Conservation (phyloP, 2,113 vertebrate genomes). For the Chaenogobius annularis region DNA sequence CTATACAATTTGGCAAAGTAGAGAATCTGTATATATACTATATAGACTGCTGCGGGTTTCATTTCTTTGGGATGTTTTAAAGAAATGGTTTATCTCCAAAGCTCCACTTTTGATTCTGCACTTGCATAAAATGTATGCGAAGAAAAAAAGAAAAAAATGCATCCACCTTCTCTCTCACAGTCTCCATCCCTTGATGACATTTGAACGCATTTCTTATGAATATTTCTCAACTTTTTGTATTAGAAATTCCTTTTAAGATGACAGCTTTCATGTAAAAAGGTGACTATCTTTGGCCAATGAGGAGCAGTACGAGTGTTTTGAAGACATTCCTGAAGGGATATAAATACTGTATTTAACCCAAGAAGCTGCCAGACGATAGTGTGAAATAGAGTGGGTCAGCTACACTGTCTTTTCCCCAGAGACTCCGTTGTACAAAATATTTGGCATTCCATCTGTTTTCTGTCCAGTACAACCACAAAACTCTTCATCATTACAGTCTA, state of each 20-base stretch:
- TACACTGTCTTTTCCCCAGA: slow-evolving; percentile 26
- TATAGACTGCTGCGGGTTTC: slow-evolving; percentile 6
- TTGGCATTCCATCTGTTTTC: slow-evolving; percentile 23
- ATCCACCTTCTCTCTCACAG: slow-evolving; percentile 22
- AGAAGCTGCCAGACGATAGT: slow-evolving; percentile 56
- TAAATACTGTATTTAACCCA: slow-evolving; percentile 69
- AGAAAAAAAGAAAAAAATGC: slow-evolving; percentile 9
- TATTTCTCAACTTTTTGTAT: slow-evolving; percentile 17
- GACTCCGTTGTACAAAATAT: not conserved
- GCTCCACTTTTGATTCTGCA: slow-evolving; percentile 20
- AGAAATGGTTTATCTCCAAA: slow-evolving; percentile 20
- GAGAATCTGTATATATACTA: too few species aligned
- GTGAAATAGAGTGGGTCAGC: slow-evolving; percentile 30
- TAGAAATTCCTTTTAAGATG: slow-evolving; percentile 22
- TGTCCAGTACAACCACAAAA: not conserved
- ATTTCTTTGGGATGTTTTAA: slow-evolving; percentile 41
- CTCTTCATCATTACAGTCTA: not conserved
- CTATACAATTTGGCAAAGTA: too few species aligned
- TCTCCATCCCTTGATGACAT: slow-evolving; percentile 22
- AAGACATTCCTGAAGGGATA: slow-evolving; percentile 72
- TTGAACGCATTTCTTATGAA: slow-evolving; percentile 22
- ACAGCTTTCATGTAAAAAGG: slow-evolving; percentile 33
- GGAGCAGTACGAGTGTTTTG: slow-evolving; percentile 51
- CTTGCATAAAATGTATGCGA: slow-evolving; percentile 26
- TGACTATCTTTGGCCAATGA: slow-evolving; percentile 64